phyloP scores from a whole-genome alignment of 2,888 invertebrate species.

The Cryptus armator region DNA sequence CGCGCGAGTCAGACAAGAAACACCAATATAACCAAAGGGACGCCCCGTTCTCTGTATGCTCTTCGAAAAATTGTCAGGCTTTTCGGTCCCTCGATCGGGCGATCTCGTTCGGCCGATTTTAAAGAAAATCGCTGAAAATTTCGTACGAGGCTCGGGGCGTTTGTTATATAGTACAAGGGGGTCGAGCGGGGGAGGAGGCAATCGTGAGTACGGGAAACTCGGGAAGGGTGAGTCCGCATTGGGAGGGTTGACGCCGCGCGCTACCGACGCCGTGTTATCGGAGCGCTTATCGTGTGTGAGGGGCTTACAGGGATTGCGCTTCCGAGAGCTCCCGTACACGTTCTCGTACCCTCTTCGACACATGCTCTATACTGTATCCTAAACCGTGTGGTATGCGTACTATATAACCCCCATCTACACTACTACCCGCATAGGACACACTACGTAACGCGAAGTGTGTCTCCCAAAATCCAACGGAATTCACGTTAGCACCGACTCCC shows the following conservation, averaged over 20 bases:
- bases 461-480: constrained; percentile 27
- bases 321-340: constrained; percentile 33
- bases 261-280: constrained; percentile 80
- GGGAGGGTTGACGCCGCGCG: constrained; percentile 66
- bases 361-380: constrained; percentile 62
- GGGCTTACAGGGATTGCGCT: constrained; percentile 83
- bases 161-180: constrained; percentile 14
- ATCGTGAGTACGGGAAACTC: constrained; percentile 57
- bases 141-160: constrained; percentile 73
- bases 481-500: constrained; percentile 22
- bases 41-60: not conserved
- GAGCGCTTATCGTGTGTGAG: constrained; percentile 83
- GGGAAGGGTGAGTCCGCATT: constrained; percentile 53
- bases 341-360: constrained; percentile 56
- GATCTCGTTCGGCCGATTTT: constrained; percentile 66
- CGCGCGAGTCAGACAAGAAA: constrained; percentile 46
- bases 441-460: constrained; percentile 31
- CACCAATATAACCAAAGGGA: constrained; percentile 27
- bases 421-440: constrained; percentile 11
- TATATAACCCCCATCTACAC: constrained; percentile 32
- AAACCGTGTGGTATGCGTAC: constrained; percentile 44
- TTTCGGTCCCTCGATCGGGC: constrained; percentile 28
- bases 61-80: constrained; percentile 53
- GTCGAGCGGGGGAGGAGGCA: constrained; percentile 47
- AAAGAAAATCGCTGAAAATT: constrained; percentile 80